phyloP scores from a whole-genome alignment of 2,113 vertebrate species.

The Leucosticte australis region DNA sequence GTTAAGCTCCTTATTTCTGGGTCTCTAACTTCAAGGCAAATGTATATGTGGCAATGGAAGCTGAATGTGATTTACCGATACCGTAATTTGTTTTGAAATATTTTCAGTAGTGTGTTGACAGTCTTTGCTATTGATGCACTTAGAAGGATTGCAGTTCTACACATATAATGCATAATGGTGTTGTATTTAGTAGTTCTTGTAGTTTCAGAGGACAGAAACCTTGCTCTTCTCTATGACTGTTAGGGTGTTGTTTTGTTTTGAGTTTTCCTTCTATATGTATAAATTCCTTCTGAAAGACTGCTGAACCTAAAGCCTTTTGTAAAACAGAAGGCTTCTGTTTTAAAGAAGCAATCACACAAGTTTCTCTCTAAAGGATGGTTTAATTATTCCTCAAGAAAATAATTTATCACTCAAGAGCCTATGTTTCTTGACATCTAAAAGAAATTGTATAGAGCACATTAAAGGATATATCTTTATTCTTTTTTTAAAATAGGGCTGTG shows the following conservation, averaged over 20 bases:
- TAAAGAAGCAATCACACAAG: not conserved
- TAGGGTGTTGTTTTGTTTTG: not conserved
- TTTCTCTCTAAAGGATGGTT: not conserved
- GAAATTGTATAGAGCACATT: not conserved
- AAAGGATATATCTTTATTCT: not conserved
- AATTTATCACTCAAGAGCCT: not conserved
- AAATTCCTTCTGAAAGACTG: not conserved
- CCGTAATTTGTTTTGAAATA: not conserved
- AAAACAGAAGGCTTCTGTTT: not conserved
- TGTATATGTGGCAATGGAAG: not conserved
- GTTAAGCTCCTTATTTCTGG: not conserved
- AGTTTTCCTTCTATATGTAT: not conserved
- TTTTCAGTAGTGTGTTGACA: not conserved
- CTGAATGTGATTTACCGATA: not conserved
- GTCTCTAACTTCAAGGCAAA: not conserved
- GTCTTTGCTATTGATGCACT: not conserved
- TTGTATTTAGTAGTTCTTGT: not conserved
- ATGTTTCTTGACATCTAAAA: conserved; percentile 7
- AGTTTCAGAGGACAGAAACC: not conserved
- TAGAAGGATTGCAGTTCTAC: not conserved
- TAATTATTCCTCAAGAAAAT: not conserved
- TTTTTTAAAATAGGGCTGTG: not conserved
- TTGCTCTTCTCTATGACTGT: not conserved
- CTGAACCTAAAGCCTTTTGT: not conserved
- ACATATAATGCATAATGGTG: not conserved